Evolutionary conservation across 2,888 invertebrate genomes (phyloP).

Genomic region (Prosapia bicincta): DNA sequence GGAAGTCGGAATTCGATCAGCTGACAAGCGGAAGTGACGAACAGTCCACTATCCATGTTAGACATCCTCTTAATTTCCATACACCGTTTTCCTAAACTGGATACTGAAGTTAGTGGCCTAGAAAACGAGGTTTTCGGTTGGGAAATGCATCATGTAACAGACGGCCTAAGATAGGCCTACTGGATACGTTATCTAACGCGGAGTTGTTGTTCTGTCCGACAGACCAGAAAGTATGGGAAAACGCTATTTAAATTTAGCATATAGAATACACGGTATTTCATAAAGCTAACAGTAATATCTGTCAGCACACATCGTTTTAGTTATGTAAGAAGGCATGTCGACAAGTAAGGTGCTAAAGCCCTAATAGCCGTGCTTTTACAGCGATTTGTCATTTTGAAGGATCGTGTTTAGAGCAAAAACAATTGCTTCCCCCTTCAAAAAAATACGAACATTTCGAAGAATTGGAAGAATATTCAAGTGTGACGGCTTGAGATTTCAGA

Average conservation of each 20-base stretch:
- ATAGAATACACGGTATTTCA: background rate
- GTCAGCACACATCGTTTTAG: no score
- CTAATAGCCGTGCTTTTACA: no score
- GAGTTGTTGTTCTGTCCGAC: background rate
- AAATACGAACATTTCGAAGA: no score
- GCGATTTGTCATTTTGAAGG: no score
- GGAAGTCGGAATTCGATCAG: background rate
- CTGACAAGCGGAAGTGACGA: constrained; percentile 2
- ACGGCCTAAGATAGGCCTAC: background rate
- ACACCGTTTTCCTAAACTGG: constrained; percentile 17
- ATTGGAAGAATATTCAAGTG: no score
- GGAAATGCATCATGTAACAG: background rate
- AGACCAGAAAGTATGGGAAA: background rate
- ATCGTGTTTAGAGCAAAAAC: no score
- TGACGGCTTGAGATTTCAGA: no score
- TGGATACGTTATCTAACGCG: background rate
- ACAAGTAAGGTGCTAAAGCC: no score
- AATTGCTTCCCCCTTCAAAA: no score
- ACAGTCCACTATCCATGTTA: background rate
- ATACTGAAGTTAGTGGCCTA: constrained; percentile 21
- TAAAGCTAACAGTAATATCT: background rate
- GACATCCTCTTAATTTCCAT: constrained; percentile 24
- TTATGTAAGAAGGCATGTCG: no score
- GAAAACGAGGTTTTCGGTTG: constrained; percentile 12
- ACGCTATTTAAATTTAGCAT: background rate